Conservation (phyloP, 2,888 invertebrate species). For the Cataglyphis albicans region DNA sequence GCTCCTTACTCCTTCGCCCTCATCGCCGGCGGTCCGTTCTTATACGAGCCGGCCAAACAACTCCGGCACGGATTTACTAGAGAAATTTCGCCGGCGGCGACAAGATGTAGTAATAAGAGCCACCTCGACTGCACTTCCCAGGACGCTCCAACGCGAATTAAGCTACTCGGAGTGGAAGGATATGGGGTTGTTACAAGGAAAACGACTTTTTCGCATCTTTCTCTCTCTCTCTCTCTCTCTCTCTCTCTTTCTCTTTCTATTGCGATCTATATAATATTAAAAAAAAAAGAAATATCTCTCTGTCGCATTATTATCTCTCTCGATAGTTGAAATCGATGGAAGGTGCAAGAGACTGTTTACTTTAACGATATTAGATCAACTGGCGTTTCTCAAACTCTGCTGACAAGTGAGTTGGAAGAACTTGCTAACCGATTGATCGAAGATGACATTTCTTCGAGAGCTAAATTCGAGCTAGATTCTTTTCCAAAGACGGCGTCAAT, state of each 20-base stretch:
- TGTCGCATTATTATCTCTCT: background rate
- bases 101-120: slow-evolving; percentile 72
- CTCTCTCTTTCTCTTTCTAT: background rate
- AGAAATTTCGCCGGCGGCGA: slow-evolving; percentile 68
- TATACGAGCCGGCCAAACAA: slow-evolving; percentile 73
- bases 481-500: slow-evolving; percentile 32
- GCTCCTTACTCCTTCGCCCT: background rate
- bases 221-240: background rate
- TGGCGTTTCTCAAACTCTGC: slow-evolving; percentile 26
- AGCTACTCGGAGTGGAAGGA: slow-evolving; percentile 26
- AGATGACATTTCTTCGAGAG: slow-evolving; percentile 16
- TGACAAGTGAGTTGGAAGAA: slow-evolving; percentile 6
- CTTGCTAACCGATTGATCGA: slow-evolving; percentile 22
- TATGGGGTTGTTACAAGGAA: slow-evolving; percentile 18
- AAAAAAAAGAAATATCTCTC: too few relatives aligned
- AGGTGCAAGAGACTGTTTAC: background rate
- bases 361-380: background rate
- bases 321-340: background rate
- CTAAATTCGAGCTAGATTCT: background rate
- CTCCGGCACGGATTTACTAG: slow-evolving; percentile 71
- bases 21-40: slow-evolving; percentile 50
- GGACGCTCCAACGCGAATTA: slow-evolving; percentile 65
- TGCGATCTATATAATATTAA: background rate
- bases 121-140: slow-evolving; percentile 62
- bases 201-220: background rate